phyloP scores from a whole-genome alignment of 2,797 vertebrate genomes.

The Varecia variegata region DNA sequence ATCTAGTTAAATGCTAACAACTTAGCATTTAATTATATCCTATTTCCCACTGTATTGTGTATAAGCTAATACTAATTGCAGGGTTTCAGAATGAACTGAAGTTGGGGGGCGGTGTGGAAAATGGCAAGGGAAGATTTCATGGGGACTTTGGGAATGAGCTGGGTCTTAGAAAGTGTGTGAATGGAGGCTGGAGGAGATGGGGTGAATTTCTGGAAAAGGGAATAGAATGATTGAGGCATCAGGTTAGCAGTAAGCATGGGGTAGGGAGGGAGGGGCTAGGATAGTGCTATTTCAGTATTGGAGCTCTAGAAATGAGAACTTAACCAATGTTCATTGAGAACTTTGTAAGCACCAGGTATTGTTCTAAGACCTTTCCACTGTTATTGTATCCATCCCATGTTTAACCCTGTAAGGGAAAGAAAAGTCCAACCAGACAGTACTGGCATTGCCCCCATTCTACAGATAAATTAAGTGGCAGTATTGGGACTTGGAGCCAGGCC shows the following conservation, averaged over 20 bases:
- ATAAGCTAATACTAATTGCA: conserved; percentile 49
- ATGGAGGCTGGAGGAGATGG: not conserved
- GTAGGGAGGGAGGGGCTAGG: not conserved
- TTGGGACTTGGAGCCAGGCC: not conserved
- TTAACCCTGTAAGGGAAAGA: not conserved
- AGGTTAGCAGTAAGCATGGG: not conserved
- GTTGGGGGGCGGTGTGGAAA: not conserved
- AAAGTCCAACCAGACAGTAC: not conserved
- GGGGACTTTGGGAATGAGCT: not conserved
- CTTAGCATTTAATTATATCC: conserved; percentile 2
- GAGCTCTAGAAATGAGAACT: not conserved
- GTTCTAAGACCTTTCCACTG: not conserved
- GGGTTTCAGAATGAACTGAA: conserved; percentile 45
- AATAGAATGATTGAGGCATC: not conserved
- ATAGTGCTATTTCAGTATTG: not conserved
- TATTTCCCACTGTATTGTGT: not conserved
- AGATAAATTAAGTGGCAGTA: not conserved
- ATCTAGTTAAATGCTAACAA: conserved; percentile 31
- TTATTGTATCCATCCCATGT: fast-evolving
- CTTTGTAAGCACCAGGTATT: not conserved
- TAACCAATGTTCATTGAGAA: not conserved
- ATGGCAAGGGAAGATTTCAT: not conserved
- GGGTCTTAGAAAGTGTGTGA: not conserved
- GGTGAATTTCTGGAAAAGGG: not conserved
- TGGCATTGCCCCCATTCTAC: not conserved